phyloP scores from a whole-genome alignment of 2,888 invertebrate species.

The Drosophila gaucha region DNA sequence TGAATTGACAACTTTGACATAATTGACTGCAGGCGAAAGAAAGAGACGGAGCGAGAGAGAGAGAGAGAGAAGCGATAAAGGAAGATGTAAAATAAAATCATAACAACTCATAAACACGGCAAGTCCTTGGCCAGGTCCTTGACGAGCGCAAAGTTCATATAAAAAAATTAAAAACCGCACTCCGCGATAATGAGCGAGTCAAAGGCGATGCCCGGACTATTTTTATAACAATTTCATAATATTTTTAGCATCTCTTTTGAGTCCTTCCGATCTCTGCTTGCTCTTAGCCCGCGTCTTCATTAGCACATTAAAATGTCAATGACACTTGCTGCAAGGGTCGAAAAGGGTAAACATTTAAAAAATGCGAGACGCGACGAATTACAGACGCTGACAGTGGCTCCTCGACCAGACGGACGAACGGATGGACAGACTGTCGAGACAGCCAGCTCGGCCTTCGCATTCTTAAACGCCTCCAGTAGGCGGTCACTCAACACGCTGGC shows the following conservation, averaged over 20 bases:
- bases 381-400: constrained; percentile 14
- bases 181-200: constrained; percentile 52
- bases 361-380: constrained; percentile 57
- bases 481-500: constrained; percentile 61
- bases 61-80: constrained; percentile 1
- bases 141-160: constrained; percentile 31
- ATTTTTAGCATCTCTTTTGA: constrained; percentile 54
- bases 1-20: constrained; percentile 80
- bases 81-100: constrained; percentile 56
- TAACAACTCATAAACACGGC: constrained; percentile 74
- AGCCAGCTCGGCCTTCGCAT: constrained; percentile 55
- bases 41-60: too few relatives aligned
- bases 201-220: constrained; percentile 56
- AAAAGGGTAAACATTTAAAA: constrained; percentile 71
- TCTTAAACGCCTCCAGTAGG: constrained; percentile 34
- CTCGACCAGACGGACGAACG: constrained; percentile 9
- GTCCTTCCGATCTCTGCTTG: constrained; percentile 2
- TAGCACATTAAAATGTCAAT: constrained; percentile 81
- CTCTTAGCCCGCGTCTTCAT: constrained; percentile 73
- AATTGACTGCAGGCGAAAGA: constrained; percentile 66
- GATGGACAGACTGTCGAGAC: constrained; percentile 26
- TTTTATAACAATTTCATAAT: constrained; percentile 72
- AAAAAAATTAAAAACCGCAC: constrained; percentile 59
- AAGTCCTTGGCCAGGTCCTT: constrained; percentile 58
- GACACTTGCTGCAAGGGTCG: constrained; percentile 69